Percentiles rank a stretch among this genome's conserved stretches.
Evolutionary conservation across 2,113 vertebrate genomes (phyloP).

Genomic region (Microcebus murinus): DNA sequence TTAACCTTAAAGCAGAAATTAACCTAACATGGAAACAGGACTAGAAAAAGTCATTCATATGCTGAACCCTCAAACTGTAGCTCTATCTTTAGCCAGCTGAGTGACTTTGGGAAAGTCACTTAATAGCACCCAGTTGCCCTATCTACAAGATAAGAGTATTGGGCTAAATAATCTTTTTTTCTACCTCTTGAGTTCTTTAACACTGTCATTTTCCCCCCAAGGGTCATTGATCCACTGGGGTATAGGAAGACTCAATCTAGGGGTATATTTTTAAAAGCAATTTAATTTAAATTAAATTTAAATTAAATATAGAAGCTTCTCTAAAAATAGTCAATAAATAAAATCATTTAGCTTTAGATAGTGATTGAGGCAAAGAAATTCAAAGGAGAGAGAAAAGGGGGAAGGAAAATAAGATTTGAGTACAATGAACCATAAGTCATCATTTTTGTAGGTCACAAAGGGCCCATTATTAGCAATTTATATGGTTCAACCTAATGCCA

Average conservation of each 20-base stretch:
- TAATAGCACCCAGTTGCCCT: neutral
- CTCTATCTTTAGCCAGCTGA: neutral
- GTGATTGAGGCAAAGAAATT: conserved; percentile 6
- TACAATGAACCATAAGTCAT: neutral
- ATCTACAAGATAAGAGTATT: neutral
- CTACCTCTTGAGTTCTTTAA: neutral
- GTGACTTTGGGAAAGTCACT: neutral
- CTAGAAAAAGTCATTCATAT: neutral
- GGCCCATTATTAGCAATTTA: neutral
- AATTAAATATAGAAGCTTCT: neutral
- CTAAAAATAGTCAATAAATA: neutral
- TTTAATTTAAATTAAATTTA: neutral
- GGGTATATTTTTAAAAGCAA: neutral
- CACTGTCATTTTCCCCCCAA: neutral
- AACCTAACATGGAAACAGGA: neutral
- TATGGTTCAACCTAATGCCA: neutral
- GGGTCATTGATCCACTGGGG: neutral
- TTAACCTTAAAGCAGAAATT: neutral
- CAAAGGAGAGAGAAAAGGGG: neutral
- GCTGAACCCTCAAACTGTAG: neutral
- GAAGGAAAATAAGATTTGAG: neutral
- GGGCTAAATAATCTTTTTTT: neutral
- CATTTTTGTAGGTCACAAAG: neutral
- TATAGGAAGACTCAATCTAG: neutral
- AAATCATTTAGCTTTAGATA: conserved; percentile 2